Percentiles rank a stretch among this genome's conserved stretches.
phyloP scores from a whole-genome alignment of 2,888 invertebrate species.

The Crocallis elinguaria region DNA sequence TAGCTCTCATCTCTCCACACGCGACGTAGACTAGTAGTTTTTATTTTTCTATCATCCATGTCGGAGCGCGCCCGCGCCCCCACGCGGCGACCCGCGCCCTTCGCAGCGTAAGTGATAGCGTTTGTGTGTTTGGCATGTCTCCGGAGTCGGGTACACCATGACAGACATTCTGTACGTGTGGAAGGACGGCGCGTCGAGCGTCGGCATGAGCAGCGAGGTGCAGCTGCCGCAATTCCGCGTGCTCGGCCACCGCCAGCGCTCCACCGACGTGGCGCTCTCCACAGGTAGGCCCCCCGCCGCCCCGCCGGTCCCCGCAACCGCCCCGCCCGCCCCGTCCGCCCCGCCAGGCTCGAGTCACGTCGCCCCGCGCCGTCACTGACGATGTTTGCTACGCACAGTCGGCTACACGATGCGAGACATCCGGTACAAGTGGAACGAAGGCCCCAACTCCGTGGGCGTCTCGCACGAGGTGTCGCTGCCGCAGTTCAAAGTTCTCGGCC shows the following conservation, averaged over 20 bases:
- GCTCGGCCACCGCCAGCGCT: constrained; percentile 96
- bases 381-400: constrained; percentile 85
- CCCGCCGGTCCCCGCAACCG: constrained; percentile 19
- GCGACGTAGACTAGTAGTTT: constrained; percentile 33
- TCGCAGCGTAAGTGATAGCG: constrained; percentile 64
- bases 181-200: constrained; percentile 94
- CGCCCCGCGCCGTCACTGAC: constrained; percentile 46
- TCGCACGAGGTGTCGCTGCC: constrained; percentile 96
- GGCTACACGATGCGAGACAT: constrained; percentile 98
- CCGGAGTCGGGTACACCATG: constrained; percentile 98
- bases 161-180: constrained; percentile 98
- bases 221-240: constrained; percentile 97
- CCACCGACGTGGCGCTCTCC: constrained; percentile 94
- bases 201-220: constrained; percentile 95
- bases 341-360: constrained; percentile 19
- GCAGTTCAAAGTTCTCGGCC: constrained; percentile 97
- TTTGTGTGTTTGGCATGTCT: constrained; percentile 85
- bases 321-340: constrained; percentile 28
- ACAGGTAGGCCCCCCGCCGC: constrained; percentile 87
- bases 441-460: constrained; percentile 95
- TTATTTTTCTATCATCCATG: constrained; percentile 43
- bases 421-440: constrained; percentile 97
- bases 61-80: constrained; percentile 38
- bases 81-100: constrained; percentile 38
- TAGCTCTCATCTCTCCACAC: constrained; percentile 28